Conservation (phyloP, 2,888 invertebrate genomes). For the Tetragnatha montana region DNA sequence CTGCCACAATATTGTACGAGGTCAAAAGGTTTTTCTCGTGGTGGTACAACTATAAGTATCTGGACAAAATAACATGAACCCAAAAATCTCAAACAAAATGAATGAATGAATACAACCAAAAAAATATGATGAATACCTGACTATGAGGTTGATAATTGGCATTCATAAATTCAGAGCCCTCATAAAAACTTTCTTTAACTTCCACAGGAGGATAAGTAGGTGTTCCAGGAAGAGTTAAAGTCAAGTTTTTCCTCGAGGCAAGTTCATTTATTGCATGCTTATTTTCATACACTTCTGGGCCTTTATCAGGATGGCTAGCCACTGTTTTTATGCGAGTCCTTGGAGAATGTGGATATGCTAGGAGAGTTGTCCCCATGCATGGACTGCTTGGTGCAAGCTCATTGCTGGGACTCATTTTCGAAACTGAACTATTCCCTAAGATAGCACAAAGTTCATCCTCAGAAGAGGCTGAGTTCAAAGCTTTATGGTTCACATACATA, state of each 20-base stretch:
- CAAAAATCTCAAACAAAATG: too few species aligned
- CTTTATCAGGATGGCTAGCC: conserved; percentile 58
- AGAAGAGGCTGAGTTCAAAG: conserved; percentile 73
- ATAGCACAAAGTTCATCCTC: conserved; percentile 75
- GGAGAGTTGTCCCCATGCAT: conserved; percentile 62
- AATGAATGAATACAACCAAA: neutral
- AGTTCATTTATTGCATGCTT: conserved; percentile 57
- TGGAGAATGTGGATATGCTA: conserved; percentile 75
- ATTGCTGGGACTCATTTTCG: conserved; percentile 74
- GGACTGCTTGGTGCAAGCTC: conserved; percentile 74
- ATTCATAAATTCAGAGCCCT: conserved; percentile 52
- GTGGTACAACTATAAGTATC: too few species aligned
- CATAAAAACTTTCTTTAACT: conserved; percentile 37
- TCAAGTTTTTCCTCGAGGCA: conserved; percentile 48
- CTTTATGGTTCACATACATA: conserved; percentile 69
- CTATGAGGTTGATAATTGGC: conserved; percentile 52
- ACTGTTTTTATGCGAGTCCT: conserved; percentile 75
- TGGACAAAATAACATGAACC: too few species aligned
- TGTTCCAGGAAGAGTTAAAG: conserved; percentile 42
- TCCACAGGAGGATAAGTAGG: conserved; percentile 25
- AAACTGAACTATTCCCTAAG: conserved; percentile 61
- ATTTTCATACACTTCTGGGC: conserved; percentile 65
- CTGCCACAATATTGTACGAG: too few species aligned
- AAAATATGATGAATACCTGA: conserved; percentile 37
- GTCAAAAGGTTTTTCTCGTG: too few species aligned